Percentiles rank a stretch among this genome's conserved stretches.
Evolutionary conservation across 2,888 invertebrate genomes (phyloP).

Genomic region (Diadegma fenestrale): DNA sequence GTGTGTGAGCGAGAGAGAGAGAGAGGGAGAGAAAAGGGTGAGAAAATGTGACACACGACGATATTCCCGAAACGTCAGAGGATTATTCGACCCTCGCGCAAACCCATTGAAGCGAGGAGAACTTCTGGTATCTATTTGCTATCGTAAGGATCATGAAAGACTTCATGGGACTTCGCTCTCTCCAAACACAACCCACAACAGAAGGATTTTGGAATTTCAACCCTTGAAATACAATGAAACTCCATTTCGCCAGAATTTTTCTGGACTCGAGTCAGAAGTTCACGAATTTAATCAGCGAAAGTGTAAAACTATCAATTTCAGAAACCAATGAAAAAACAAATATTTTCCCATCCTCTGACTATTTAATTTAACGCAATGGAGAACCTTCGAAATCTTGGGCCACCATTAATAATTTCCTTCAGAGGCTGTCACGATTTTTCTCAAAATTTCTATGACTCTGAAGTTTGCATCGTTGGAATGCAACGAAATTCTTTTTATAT

Average conservation of each 20-base stretch:
- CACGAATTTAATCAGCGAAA: background rate
- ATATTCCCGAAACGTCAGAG: conserved; percentile 28
- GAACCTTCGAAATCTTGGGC: background rate
- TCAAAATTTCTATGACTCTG: too few species aligned
- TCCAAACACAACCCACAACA: background rate
- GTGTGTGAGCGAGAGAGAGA: background rate
- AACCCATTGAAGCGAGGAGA: conserved; percentile 39
- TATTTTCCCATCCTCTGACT: background rate
- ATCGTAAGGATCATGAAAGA: conserved; percentile 16
- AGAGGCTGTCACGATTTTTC: too few species aligned
- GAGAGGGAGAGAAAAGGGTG: background rate
- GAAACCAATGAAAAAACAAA: background rate
- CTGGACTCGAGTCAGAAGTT: background rate
- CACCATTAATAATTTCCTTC: background rate
- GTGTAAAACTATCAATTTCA: background rate
- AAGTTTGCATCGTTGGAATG: too few species aligned
- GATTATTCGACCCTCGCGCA: conserved; percentile 53
- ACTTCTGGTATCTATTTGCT: conserved; percentile 12
- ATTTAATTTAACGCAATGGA: background rate
- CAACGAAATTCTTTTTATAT: too few species aligned
- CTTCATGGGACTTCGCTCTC: conserved; percentile 11
- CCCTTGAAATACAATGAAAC: background rate
- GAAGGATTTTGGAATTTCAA: background rate
- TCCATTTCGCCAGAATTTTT: background rate
- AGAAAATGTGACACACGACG: conserved; percentile 10